Conservation (phyloP, 2,797 vertebrate genomes). For the Muscicapa comitata region DNA sequence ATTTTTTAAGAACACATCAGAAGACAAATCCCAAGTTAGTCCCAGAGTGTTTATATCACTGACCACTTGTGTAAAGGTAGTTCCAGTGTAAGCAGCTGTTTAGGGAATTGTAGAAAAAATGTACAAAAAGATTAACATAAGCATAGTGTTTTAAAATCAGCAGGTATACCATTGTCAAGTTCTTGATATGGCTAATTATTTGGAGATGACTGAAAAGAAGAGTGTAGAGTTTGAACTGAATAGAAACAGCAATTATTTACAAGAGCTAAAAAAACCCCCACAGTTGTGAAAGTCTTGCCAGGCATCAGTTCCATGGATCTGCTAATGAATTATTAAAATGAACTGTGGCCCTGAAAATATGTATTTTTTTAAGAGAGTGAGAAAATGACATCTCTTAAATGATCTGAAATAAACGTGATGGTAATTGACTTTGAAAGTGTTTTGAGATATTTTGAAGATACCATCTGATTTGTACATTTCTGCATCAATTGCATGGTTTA, state of each 20-base stretch:
- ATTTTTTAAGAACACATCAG: neutral
- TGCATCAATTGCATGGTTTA: slow-evolving; percentile 62
- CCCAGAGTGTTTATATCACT: neutral
- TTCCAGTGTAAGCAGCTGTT: neutral
- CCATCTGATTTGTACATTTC: slow-evolving; percentile 57
- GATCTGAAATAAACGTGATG: slow-evolving; percentile 63
- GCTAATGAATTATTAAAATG: slow-evolving; percentile 69
- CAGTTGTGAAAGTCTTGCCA: slow-evolving; percentile 49
- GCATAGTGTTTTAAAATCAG: neutral
- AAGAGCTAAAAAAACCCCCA: neutral
- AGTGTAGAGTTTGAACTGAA: neutral
- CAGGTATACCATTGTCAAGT: neutral
- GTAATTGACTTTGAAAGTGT: slow-evolving; percentile 60
- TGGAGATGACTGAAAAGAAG: neutral
- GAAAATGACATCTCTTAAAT: slow-evolving; percentile 43
- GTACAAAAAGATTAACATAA: neutral
- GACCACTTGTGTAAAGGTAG: neutral
- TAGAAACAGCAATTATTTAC: slow-evolving; percentile 33
- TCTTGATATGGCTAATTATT: neutral
- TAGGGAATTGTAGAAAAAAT: neutral
- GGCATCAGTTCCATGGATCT: slow-evolving; percentile 24
- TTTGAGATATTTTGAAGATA: slow-evolving; percentile 43
- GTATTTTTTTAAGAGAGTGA: neutral
- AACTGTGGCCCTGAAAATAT: slow-evolving; percentile 25
- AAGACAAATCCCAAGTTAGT: neutral